Base-by-base conservation (phyloP, 2,797 vertebrate species). In the Tympanoctomys barrerae region DNA sequence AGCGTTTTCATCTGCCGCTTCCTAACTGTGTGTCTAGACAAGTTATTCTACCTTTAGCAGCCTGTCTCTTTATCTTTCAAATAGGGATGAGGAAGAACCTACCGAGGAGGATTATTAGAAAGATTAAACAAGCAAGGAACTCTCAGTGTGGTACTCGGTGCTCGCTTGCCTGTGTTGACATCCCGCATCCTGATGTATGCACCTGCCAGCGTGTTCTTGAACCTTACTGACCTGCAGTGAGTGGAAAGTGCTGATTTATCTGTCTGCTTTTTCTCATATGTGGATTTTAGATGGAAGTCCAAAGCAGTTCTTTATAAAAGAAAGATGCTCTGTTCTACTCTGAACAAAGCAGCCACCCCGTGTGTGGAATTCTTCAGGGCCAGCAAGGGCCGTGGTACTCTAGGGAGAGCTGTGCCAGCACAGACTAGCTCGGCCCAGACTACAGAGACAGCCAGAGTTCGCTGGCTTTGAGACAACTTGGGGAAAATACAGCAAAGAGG, bases 391-490 rank as follows among this genome's bases (percentile, higher is more conserved):
- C 16, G 7, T 22, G 28, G 75, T 66, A 54, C 88, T 71, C 57
- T 82, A 5, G 1, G 0, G 62, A 93, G 91, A 84, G 87, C 87
- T 77, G 59, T 36, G 84, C 42, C 89, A 16, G 46, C n/a, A 39
- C 95, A 64, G 86, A n/a, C 86, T 94, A 93, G 95, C 89, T 71
- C 71, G 97, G 94, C 89, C 61, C 87, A 0, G 75, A 42, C 93
- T 83, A 96, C 96, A n/a, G 96, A 36, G n/a, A 61, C 95, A 94
- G 78, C 92, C 78, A 92, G 87, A 88, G 92, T 70, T 85, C 89
- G 39, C 96, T 95, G 96, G 95, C 94, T 86, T 96, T 96, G 96
- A 93, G 90, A 93, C 70, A 28, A 81, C 93, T 95, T 92, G 68
- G 95, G 62, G 88, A 96, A 39, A 93, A 49, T 24, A 62, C n/a